Percentiles rank a stretch among this genome's conserved stretches.
phyloP scores from a whole-genome alignment of 1,140 invertebrate genomes.

The Pachyrhynchus sulphureomaculatus region DNA sequence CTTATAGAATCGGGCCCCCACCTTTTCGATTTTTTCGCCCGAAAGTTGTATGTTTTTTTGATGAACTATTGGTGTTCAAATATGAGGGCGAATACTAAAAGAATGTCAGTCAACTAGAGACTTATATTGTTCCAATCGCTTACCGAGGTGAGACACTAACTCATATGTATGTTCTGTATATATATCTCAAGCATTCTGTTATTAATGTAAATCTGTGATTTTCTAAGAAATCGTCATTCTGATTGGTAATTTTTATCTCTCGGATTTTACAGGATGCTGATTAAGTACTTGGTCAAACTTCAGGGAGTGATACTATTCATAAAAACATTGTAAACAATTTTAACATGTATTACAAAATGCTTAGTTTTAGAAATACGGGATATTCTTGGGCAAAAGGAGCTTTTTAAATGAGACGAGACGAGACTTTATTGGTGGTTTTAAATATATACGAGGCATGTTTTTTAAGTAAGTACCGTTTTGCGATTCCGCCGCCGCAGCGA shows the following conservation, averaged over 20 bases:
- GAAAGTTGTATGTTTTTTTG: slow-evolving; percentile 6
- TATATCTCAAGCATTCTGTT: slow-evolving; percentile 24
- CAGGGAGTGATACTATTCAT: too few relatives aligned
- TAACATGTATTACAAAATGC: too few relatives aligned
- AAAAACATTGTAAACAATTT: too few relatives aligned
- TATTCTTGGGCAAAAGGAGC: too few relatives aligned
- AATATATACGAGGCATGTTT: too few relatives aligned
- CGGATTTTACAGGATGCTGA: slow-evolving; percentile 21
- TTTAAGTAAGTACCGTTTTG: too few relatives aligned
- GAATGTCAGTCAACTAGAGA: not conserved
- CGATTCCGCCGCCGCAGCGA: too few relatives aligned
- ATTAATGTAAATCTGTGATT: slow-evolving; percentile 30
- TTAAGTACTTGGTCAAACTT: too few relatives aligned
- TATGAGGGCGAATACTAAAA: not conserved
- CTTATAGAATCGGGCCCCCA: slow-evolving; percentile 10
- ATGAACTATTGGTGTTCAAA: not conserved
- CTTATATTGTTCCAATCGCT: slow-evolving; percentile 5
- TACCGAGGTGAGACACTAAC: not conserved
- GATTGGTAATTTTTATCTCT: slow-evolving; percentile 18
- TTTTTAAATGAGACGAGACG: too few relatives aligned
- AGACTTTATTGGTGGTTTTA: too few relatives aligned
- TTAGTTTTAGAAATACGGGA: too few relatives aligned
- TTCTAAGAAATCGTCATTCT: slow-evolving; percentile 14
- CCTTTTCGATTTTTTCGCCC: not conserved
- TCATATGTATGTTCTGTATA: slow-evolving; percentile 21